A percentile compares a stretch with the other conserved stretches of the same genome.
phyloP scores from a whole-genome alignment of 2,797 vertebrate species.

The Choloepus didactylus region DNA sequence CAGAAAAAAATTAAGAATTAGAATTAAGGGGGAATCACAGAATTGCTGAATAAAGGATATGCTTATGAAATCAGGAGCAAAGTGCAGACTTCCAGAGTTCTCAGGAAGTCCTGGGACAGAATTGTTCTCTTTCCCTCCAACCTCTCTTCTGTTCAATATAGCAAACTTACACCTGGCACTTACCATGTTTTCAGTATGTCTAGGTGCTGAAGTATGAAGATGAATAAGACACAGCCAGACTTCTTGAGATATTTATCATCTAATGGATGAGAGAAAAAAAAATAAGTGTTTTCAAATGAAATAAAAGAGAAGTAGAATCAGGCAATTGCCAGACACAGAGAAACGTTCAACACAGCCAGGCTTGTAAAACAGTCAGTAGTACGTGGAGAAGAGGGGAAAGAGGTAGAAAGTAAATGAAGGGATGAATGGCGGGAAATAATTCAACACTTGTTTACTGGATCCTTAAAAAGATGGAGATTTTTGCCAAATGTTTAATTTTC shows the following conservation, averaged over 20 bases:
- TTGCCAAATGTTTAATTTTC: neutral
- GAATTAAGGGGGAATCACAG: neutral
- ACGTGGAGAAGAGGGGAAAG: neutral
- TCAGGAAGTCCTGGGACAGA: neutral
- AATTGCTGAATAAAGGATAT: neutral
- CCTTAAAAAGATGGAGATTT: neutral
- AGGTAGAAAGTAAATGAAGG: neutral
- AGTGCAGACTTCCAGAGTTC: neutral
- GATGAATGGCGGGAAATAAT: neutral
- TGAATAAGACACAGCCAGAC: neutral
- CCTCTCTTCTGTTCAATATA: neutral
- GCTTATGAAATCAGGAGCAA: neutral
- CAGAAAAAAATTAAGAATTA: neutral
- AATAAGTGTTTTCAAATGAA: neutral
- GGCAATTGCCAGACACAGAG: neutral
- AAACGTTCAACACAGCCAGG: neutral
- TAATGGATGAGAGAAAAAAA: neutral
- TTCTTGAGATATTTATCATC: neutral
- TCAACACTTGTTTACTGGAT: neutral
- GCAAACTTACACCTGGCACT: neutral
- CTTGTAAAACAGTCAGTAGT: neutral
- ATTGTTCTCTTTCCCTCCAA: neutral
- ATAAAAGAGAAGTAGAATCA: neutral
- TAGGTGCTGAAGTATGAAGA: neutral
- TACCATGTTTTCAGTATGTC: neutral